Base-by-base conservation (phyloP, 2,113 vertebrate genomes). In the Tringa solitaria region DNA sequence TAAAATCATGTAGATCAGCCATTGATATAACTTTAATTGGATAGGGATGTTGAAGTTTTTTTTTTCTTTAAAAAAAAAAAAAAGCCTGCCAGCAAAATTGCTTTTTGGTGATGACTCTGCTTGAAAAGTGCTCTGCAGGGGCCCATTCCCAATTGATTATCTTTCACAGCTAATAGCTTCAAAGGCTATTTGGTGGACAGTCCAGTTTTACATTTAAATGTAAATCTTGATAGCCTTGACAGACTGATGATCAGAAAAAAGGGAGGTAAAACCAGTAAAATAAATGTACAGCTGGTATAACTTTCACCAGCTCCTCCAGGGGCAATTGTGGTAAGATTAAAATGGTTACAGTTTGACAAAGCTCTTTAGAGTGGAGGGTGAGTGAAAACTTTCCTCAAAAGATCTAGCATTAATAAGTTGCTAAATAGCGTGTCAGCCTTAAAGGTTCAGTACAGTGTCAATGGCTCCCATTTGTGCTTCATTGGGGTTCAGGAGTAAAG, bases 121-220 rank as follows among this genome's bases (percentile, higher is more conserved):
- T 98, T 98, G 98, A 98, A 98, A 97, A 98, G 96, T 97, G 97
- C 98, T 97, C 97, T 97, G 97, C 91, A 65, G 96, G 97, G 98
- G 97, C 96, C 96, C 96, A 97, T 98, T 98, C 97, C 91, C 88
- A 90, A 99, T 99, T 98, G 99, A 99, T 99, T 99, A 99, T 95
- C 98, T 98, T 98, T 98, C 98, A 95, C 84, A 96, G 95, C 98
- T 99, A 98, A 99, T 98, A 98, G 98, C 98, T 97, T 98, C 94
- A 84, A 97, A 98, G 97, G 95, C 95, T 95, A 90, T 94, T 97
- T 95, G 90, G 89, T 95, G 96, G 96, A 98, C 95, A 93, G 95
- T 96, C 96, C 95, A 69, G 82, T 95, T 97, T 96, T 97, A 81
- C 94, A 93, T 97, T 97, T 97, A 96, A 96, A 95, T 97, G 96